Evolutionary conservation across 2,888 invertebrate species (phyloP), one percentile per base, ranked within the genome.

Genomic region (Chrysolina oricalcia): DNA sequence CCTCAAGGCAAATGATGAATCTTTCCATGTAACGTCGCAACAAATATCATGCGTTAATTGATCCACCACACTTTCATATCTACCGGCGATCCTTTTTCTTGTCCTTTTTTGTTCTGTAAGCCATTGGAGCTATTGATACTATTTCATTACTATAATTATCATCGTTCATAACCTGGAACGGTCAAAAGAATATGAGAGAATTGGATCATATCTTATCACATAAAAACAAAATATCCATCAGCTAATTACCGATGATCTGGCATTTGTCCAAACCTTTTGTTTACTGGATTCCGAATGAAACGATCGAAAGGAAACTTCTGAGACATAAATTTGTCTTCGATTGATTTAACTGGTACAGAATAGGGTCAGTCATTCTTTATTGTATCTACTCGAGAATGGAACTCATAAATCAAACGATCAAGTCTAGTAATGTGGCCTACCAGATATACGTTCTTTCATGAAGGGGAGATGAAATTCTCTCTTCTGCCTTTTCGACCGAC

Each of bases 291-390:
- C 50, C 19, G 10, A 50, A 50, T 19, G 50, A 19, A 19, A 50
- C 50, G 19, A 19, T 50, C 10, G n/a, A 19, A 50, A 19, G 19
- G 50, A 50, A n/a, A 50, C 50, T 50, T 50, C 10, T 19, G 50
- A 50, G 19, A 19, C 19, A 50, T 50, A 19, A 50, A 50, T 50
- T 50, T 50, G 50, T 19, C 19, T 50, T 50, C 50, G 50, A 19
- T 19, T 50, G 50, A 17, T 50, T 50, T 17, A 50, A 19, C 17
- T 50, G 15, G 50, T 50, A 9, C 5, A 9, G 6, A 50, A 19
- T 17, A 50, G 50, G 50, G 50, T 50, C 19, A 50, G 50, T 50
- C 50, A 19, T 50, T 50, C 19, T 50, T 50, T 50, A 50, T 50
- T 50, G 50, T 50, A 19, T 50, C 50, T 17, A 19, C 50, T 50